phyloP scores from a whole-genome alignment of 2,888 invertebrate genomes.

The Xanthia icteritia region DNA sequence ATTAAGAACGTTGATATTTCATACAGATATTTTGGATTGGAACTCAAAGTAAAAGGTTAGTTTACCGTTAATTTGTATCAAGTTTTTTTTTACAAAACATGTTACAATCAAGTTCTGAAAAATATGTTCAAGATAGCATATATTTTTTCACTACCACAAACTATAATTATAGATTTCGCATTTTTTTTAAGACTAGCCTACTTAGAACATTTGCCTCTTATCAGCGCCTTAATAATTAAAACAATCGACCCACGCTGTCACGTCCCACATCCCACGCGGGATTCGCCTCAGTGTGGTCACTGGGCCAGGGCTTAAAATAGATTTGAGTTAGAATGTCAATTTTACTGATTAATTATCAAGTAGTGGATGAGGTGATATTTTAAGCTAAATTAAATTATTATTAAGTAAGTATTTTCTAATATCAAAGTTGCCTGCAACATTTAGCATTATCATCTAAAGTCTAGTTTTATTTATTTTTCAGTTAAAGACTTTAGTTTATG shows the following conservation, averaged over 20 bases:
- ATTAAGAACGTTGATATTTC: too few species aligned
- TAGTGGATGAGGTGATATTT: not conserved
- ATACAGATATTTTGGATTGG: too few species aligned
- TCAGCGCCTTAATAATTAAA: not conserved
- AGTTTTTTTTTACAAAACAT: too few species aligned
- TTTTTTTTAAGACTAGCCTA: too few species aligned
- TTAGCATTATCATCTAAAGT: not conserved
- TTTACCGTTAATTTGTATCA: too few species aligned
- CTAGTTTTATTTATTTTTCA: not conserved
- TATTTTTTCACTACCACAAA: too few species aligned
- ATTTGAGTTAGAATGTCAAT: slow-evolving; percentile 9
- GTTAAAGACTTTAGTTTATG: not conserved
- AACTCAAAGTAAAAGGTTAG: too few species aligned
- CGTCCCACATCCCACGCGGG: not conserved
- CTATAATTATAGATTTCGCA: too few species aligned
- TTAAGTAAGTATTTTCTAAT: too few species aligned
- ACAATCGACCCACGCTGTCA: not conserved
- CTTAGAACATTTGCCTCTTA: too few species aligned
- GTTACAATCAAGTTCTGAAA: too few species aligned
- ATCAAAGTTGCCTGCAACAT: not conserved
- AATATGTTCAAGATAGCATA: too few species aligned
- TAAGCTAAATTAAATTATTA: not conserved
- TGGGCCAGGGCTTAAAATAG: not conserved
- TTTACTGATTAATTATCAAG: slow-evolving; percentile 3
- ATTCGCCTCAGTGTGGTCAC: not conserved